Evolutionary conservation across 2,113 vertebrate genomes (phyloP).

Genomic region (Xenus cinereus): DNA sequence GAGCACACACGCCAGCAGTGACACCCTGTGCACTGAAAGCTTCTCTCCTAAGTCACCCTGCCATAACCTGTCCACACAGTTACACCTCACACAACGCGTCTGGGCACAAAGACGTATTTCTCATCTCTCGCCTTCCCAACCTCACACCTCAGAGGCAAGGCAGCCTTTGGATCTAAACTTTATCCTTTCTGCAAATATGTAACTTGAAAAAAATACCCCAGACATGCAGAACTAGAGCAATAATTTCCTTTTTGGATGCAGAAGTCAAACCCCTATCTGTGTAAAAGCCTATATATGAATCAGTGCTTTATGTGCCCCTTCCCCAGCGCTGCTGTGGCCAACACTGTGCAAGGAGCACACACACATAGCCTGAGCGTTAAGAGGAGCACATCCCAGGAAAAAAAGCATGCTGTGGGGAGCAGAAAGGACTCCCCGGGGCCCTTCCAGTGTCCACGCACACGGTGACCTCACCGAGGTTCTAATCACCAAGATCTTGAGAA

Average conservation of each 20-base stretch:
- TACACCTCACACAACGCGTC: background rate
- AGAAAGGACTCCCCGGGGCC: background rate
- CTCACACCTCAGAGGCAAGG: background rate
- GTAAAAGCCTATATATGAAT: background rate
- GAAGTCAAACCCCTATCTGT: background rate
- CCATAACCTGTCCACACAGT: background rate
- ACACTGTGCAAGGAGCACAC: background rate
- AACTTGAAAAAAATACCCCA: background rate
- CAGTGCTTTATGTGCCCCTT: background rate
- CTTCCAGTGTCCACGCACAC: background rate
- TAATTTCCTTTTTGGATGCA: background rate
- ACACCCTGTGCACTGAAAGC: background rate
- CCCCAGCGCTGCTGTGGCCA: fast-evolving
- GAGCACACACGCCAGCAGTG: background rate
- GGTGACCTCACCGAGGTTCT: background rate
- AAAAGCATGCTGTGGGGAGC: background rate
- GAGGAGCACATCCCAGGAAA: background rate
- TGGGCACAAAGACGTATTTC: background rate
- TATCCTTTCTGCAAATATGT: background rate
- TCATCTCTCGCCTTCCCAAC: background rate
- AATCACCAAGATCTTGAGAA: background rate
- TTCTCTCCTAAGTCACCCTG: background rate
- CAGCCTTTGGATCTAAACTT: background rate
- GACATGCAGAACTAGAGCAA: background rate
- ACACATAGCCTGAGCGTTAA: fast-evolving